Base-by-base conservation (phyloP, 2,113 vertebrate species). In the Macroglossus sobrinus region DNA sequence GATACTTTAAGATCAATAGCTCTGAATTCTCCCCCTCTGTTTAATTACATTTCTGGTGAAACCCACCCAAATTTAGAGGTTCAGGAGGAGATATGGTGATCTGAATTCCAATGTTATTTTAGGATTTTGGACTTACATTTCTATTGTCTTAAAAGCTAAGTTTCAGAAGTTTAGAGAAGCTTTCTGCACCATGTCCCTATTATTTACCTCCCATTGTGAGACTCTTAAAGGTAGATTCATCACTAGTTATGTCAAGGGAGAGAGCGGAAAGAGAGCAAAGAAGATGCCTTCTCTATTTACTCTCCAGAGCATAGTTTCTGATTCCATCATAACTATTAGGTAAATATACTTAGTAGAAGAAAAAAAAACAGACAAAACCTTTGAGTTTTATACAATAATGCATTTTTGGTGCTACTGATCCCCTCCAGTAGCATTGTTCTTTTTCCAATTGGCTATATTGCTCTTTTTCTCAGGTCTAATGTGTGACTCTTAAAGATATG, bases 1-100 rank as follows among this genome's bases (percentile, higher is more conserved):
- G 38, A 24, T 95, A 95, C 63, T 91, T 92, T 87, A 90, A 91
- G 75, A 97, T 92, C 87, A 95, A 66, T 92, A 94, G 63, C 61
- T 90, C 69, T 89, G 74, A 97, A 76, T 92, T 89, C 26, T 11
- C 74, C 21, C 94, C 38, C 61, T 94, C 16, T 43, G 10, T 89
- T 33, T 75, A 84, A 8, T 92, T 75, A 74, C 9, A 12, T 68
- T 55, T 38, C 26, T 84, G 16, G 69, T 84, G 71, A 94, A 85
- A 84, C 16, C 43, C 57, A 87, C 57, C 18, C 9, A 47, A 71
- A 92, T 89, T 94, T 93, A 55, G 64, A 30, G 13, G 12, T 69
- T 74, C 28, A 45, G 2, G 26, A 69, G 18, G 45, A 93, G 24
- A 43, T 30, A 64, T 13, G 66, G 35, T 84, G 16, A 59, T 93